Evolutionary conservation across 2,797 vertebrate genomes (phyloP), one percentile per base, ranked within the genome.

Genomic region (Tolypeutes matacus): DNA sequence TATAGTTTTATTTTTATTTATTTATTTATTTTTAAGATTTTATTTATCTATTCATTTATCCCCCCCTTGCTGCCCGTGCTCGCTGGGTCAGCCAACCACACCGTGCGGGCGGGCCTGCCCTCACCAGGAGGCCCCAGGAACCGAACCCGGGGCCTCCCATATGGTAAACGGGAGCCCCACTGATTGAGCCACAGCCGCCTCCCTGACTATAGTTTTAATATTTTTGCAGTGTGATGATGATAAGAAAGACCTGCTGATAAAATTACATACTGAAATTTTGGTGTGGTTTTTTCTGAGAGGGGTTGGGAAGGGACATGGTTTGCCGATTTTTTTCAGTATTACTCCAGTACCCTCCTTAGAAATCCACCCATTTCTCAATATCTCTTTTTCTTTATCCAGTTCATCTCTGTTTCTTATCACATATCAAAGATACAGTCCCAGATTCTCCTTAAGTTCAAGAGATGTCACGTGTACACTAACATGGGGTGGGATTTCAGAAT

Each of bases 341-440:
- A 46, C 8, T 46, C 46, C 46, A 46, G 46, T 46, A 46, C 46
- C 85, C 81, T 49, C 53, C 42, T 51, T 60, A 96, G 58, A 75
- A 73, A 53, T 34, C 29, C 31, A 49, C 14, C 76, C 82, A 13
- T 51, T 90, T 84, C 82, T 65, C 65, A 75, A 60, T 21, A 80
- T 34, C 4, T 20, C 53, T 53, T 80, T 89, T 67, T 46, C 36
- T 64, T 72, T 80, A 56, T 83, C 86, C 23, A 53, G 29, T 88
- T 82, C 12, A 15, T 77, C 36, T 84, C 36, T 84, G 42, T 93
- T 91, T 90, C 46, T 64, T 60, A 31, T 90, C 65, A 60, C 46
- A 27, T 56, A 75, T 81, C 58, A 93, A 60, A 96, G 51, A 84
- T 93, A 56, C 85, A 78, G 86, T 72, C 85, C 51, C 14, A n/a